A percentile compares a stretch with the other conserved stretches of the same genome.
phyloP scores from a whole-genome alignment of 2,888 invertebrate genomes.

The Cantharis rustica region DNA sequence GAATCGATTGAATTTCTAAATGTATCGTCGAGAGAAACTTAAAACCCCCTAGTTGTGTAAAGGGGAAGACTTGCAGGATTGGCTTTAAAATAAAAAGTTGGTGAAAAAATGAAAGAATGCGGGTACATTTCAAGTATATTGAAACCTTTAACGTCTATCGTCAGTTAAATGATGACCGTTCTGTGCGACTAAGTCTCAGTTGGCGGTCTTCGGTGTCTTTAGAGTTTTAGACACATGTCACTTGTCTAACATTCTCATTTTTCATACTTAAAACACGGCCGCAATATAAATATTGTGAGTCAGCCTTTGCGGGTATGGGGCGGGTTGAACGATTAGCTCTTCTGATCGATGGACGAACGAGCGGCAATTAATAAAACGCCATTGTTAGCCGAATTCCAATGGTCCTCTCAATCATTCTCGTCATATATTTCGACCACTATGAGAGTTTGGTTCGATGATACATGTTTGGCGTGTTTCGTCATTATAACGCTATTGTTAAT shows the following conservation, averaged over 20 bases:
- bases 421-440: conserved; percentile 18
- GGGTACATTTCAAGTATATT: background rate
- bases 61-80: background rate
- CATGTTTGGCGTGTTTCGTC: conserved; percentile 11
- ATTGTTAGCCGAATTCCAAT: conserved; percentile 26
- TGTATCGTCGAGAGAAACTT: background rate
- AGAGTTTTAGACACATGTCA: conserved; percentile 41
- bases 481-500: background rate
- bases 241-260: conserved; percentile 45
- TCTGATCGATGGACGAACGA: conserved; percentile 44
- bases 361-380: conserved; percentile 28
- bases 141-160: conserved; percentile 28
- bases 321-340: conserved; percentile 41
- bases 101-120: background rate
- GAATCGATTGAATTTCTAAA: background rate
- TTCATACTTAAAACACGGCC: conserved; percentile 44
- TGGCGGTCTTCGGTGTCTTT: conserved; percentile 44
- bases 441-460: conserved; percentile 16
- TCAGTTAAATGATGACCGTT: conserved; percentile 27
- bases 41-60: background rate
- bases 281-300: conserved; percentile 53
- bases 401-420: conserved; percentile 26
- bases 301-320: conserved; percentile 35
- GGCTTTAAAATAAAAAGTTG: background rate
- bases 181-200: conserved; percentile 30